Percentiles rank a stretch among this genome's conserved stretches.
Conservation (phyloP, 2,113 vertebrate genomes). For the Lagenorhynchus albirostris region DNA sequence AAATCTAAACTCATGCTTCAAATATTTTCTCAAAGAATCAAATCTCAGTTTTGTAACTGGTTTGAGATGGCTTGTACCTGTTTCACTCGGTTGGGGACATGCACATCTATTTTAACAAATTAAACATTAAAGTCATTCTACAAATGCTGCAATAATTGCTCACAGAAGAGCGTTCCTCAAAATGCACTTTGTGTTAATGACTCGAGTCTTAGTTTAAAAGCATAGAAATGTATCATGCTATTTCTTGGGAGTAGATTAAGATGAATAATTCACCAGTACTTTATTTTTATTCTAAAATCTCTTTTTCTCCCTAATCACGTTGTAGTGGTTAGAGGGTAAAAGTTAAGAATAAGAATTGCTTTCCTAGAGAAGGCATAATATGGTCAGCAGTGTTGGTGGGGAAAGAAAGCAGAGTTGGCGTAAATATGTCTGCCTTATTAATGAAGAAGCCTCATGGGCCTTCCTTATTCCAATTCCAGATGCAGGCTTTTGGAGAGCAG, state of each 20-base stretch:
- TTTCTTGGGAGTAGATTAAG: neutral
- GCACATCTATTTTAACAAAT: conserved; percentile 16
- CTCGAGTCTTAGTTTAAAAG: conserved; percentile 1
- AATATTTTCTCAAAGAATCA: conserved; percentile 5
- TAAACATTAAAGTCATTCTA: neutral
- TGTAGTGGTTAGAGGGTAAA: neutral
- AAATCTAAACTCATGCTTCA: neutral
- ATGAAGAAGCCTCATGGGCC: neutral
- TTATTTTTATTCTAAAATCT: conserved; percentile 7
- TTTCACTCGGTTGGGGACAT: neutral
- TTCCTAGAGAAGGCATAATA: neutral
- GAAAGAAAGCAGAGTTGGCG: neutral
- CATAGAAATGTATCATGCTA: neutral
- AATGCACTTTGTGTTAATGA: neutral
- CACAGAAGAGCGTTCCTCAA: neutral
- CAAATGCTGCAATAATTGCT: neutral
- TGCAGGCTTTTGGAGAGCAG: neutral
- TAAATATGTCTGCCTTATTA: neutral
- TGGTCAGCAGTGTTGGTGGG: neutral
- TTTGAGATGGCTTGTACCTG: neutral
- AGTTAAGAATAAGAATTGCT: neutral
- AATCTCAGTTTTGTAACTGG: neutral
- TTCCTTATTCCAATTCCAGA: neutral
- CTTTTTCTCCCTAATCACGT: neutral
- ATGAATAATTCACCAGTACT: conserved; percentile 1